Base-by-base conservation (phyloP, 2,797 vertebrate genomes). In the Spondyliosoma cantharus region DNA sequence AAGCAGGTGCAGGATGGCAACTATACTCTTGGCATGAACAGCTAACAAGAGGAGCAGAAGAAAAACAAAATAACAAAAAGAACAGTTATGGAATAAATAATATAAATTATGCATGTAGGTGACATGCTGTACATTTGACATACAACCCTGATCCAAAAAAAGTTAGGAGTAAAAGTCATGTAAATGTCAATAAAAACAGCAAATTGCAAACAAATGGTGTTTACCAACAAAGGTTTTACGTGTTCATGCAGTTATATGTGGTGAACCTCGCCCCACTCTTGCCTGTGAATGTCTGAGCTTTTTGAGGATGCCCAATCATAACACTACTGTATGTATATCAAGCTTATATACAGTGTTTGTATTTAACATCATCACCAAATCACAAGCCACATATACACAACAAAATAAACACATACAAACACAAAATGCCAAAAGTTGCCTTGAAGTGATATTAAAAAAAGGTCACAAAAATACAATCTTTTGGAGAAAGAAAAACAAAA, bases 11-110 rank as follows among this genome's bases (percentile, higher is more conserved):
- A 99, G 95, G 85, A 99, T 99, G 78, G 98, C 97, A 5, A 99
- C 98, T 0, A 99, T 95, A 65, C 97, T 98, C 93, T 99, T 99
- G 46, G 97, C 97, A 68, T 99, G 98, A 86, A 99, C 96, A 75
- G 96, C 98, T 99, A 58, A 56, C 2, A 12, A 4, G 25, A 45
- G 37, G 5, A 12, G 2, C 42, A 68, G 2, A 29, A 65, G 22
- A 58, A 37, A 1, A 76, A 32, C 6, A 29, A 11, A 59, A 50
- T 1, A 5, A n/a, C 20, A 49, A 5, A 63, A 37, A 25, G 3
- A 19, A 45, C 3, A 57, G 37, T 57, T 5, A 46, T 5, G 0
- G 17, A 58, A 43, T 17, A 54, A 62, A 62, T 29, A 7, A 3
- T 3, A 22, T 15, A 12, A 53, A 29, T 29, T 2, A 9, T 6